Base-by-base conservation (phyloP, 2,888 invertebrate genomes). In the Lutraria lutraria region DNA sequence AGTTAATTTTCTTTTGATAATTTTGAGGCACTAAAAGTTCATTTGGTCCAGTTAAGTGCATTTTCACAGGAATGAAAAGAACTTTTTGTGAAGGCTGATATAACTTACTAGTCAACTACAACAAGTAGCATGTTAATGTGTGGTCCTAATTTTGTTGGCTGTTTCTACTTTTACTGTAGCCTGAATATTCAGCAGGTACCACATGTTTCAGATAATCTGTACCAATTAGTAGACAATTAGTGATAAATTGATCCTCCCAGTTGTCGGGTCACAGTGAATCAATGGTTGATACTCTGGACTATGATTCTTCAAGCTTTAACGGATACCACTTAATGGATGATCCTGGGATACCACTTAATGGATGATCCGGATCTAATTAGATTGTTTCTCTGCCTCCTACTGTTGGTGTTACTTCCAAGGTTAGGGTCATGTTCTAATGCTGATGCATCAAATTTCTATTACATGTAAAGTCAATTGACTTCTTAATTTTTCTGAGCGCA, bases 151-250 rank as follows among this genome's bases (percentile, higher is more conserved):
- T 43, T 43, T 8, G 4, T 63, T 25, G 63, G 25, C 63, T 68
- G 63, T n/a, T 68, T 68, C 63, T 68, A 68, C 8, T 6, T 68
- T 12, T 68, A 12, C 21, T 25, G n/a, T 68, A 68, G 25, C 43
- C 25, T n/a, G 25, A 68, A 25, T 25, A 68, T 10, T 25, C 63
- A 25, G 21, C 60, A 6, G 15, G 19, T 34, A 15, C 15, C 76
- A 76, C 34, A 76, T 76, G 76, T 76, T 76, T 76, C 29, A 31
- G 19, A 76, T 76, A 76, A 34, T 34, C 76, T 34, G 29, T 13
- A 15, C 76, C 34, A 76, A 76, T 76, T 34, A 76, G 16, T 34
- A 15, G 31, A 34, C 76, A 76, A 76, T 76, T 76, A 76, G 76
- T 25, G 19, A 76, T 76, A 31, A 76, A 34, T 34, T 76, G 34